Evolutionary conservation across 2,113 vertebrate species (phyloP), one percentile per base, ranked within the genome.

Genomic region (Ia io): DNA sequence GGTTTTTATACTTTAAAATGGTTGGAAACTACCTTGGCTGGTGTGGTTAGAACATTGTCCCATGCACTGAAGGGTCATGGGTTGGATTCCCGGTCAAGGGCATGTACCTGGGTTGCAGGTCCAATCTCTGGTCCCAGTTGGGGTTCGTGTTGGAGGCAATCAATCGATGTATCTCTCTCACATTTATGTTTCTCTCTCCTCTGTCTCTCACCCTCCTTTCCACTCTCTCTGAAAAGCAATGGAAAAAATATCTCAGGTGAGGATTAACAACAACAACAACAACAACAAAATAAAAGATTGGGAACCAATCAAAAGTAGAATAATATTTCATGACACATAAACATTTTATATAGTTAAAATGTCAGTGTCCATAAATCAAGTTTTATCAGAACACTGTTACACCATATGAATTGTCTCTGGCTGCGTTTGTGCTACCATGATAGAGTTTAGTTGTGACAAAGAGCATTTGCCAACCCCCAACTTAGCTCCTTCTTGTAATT

Each of bases 271-370:
- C 51, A 53, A 53, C 17, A 22, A 56, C 5, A 56, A 56, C 20
- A 56, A 59, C 20, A 28, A 56, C 20, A 56, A 11, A 61, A 61
- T 22, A 61, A 87, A 35, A 30, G 14, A 2, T 51, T 78, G 77
- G 73, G 74, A 37, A 59, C 42, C 90, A 92, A 82, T 67, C 5
- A 37, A 84, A 90, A 86, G 37, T 63, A 90, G 11, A 71, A 67
- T 37, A n/a, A 13, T 61, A 83, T 44, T 94, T 74, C 4, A 56
- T 28, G 53, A 35, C 9, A 47, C 1, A 23, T 2, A 77, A 40
- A 56, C 44, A 32, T 83, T 69, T 87, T 47, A 85, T 89, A 73
- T 59, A 90, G 71, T 79, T 94, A 84, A 69, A 69, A 76, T 92
- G 22, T 80, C 23, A n/a, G 49, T 25, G 87, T 74, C 56, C 22